Percentiles rank a stretch among this genome's conserved stretches.
phyloP scores from a whole-genome alignment of 2,113 vertebrate genomes.

The Neolamprologus kungweensis region DNA sequence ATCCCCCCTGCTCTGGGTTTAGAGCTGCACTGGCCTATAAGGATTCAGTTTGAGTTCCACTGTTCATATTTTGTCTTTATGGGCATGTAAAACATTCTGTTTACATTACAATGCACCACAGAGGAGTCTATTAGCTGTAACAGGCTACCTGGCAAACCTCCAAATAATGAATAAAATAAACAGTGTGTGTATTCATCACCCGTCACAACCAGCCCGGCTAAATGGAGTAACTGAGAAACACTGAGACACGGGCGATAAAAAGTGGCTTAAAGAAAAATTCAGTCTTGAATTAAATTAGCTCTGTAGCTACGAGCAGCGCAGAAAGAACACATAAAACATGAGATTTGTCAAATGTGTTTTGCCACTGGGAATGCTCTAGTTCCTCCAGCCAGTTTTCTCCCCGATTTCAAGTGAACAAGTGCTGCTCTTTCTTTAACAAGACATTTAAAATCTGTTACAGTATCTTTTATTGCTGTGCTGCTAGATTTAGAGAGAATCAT shows the following conservation, averaged over 20 bases:
- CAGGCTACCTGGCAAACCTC: constrained; percentile 34
- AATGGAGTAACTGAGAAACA: constrained; percentile 5
- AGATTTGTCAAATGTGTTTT: constrained; percentile 4
- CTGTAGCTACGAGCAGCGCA: neutral
- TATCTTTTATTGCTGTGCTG: neutral
- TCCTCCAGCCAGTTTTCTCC: neutral
- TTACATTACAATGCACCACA: constrained; percentile 43
- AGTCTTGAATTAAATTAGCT: constrained; percentile 24
- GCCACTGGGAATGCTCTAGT: neutral
- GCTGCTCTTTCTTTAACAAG: neutral
- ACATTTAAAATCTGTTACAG: neutral
- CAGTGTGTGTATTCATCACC: constrained; percentile 31
- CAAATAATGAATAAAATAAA: constrained; percentile 49
- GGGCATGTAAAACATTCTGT: constrained; percentile 56
- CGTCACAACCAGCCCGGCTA: neutral
- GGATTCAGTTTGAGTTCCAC: constrained; percentile 41
- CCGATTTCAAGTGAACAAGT: neutral
- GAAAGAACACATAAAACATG: constrained; percentile 10
- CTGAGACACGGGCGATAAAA: constrained; percentile 10
- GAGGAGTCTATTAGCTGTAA: constrained; percentile 39
- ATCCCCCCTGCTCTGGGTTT: constrained; percentile 4
- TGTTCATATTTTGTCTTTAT: constrained; percentile 54
- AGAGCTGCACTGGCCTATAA: constrained; percentile 21
- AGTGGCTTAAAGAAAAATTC: constrained; percentile 17
- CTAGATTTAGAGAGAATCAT: neutral